Evolutionary conservation across 1,140 invertebrate species (phyloP).

Genomic region (Conus betulinus): DNA sequence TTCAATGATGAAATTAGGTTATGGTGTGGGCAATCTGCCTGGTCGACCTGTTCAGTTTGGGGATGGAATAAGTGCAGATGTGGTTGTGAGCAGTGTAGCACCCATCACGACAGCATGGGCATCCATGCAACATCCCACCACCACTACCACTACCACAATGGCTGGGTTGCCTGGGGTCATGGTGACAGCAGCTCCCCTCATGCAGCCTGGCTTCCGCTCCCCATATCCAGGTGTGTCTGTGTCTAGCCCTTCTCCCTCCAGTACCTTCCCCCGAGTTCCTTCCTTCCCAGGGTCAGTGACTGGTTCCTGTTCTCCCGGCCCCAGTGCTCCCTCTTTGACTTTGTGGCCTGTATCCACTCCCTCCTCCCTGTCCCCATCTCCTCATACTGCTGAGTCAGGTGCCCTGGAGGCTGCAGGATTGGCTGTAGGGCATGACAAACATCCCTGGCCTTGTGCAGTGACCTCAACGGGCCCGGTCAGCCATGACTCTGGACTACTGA

Average conservation of each 20-base stretch:
- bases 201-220: background rate
- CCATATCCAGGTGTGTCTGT: conserved; percentile 2
- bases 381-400: conserved; percentile 10
- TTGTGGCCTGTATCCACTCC: background rate
- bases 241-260: background rate
- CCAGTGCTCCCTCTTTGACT: background rate
- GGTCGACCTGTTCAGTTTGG: background rate
- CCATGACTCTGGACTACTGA: background rate
- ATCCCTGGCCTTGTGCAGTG: background rate
- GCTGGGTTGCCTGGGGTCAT: background rate
- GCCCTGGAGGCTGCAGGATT: background rate
- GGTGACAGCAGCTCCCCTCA: conserved; percentile 21
- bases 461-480: background rate
- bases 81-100: background rate
- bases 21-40: background rate
- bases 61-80: background rate
- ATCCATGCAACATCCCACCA: conserved; percentile 24
- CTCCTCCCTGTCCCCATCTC: background rate
- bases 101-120: conserved; percentile 29
- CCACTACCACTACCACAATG: conserved; percentile 30
- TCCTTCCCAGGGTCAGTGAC: background rate
- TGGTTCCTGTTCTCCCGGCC: conserved; percentile 6
- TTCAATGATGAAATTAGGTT: conserved; percentile 59
- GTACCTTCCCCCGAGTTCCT: background rate
- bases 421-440: conserved; percentile 2